Conservation (phyloP, 1,140 invertebrate genomes). For the Drosophila teissieri region DNA sequence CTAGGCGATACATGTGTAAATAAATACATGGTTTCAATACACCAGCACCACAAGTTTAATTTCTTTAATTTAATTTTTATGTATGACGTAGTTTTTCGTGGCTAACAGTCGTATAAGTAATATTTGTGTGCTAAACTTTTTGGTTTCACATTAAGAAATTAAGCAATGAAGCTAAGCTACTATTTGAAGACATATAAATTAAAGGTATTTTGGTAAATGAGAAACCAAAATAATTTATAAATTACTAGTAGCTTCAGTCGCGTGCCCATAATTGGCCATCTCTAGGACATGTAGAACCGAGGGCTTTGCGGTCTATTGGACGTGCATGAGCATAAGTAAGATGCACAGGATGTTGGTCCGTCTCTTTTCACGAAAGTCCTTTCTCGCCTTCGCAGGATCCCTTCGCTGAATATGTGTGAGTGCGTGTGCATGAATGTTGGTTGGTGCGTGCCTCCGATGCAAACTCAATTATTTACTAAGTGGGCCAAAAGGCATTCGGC, state of each 20-base stretch:
- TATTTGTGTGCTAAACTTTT: too few relatives aligned
- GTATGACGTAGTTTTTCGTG: background rate
- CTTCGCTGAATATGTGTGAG: constrained; percentile 28
- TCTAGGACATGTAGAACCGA: constrained; percentile 5
- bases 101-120: background rate
- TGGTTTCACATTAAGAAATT: too few relatives aligned
- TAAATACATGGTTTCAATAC: too few relatives aligned
- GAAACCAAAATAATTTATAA: background rate
- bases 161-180: too few relatives aligned
- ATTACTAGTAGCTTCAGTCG: background rate
- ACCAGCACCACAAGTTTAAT: too few relatives aligned
- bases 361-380: background rate
- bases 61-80: background rate
- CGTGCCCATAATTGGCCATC: constrained; percentile 3
- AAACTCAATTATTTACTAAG: constrained; percentile 81
- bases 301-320: constrained; percentile 22
- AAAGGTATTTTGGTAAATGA: too few relatives aligned
- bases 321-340: constrained; percentile 65
- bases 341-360: constrained; percentile 40
- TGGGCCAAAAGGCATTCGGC: constrained; percentile 51
- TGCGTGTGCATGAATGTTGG: constrained; percentile 23
- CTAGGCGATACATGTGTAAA: too few relatives aligned
- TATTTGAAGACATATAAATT: too few relatives aligned
- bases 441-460: constrained; percentile 72
- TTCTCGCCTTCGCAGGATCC: background rate